phyloP scores from a whole-genome alignment of 2,888 invertebrate genomes.

The Drosophila cognata region DNA sequence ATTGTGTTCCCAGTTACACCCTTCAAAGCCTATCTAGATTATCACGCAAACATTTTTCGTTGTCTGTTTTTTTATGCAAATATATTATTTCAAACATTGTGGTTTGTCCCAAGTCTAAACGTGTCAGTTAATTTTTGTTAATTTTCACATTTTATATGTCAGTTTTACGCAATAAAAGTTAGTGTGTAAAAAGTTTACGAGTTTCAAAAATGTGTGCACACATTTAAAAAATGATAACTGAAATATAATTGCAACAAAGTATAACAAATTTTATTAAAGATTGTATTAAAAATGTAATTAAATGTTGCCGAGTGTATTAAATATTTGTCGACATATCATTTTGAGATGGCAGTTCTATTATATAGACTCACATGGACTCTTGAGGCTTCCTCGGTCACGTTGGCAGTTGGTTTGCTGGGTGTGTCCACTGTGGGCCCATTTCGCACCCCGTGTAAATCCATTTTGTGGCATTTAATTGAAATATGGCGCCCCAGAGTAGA shows the following conservation, averaged over 20 bases:
- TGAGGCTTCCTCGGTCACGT: constrained; percentile 7
- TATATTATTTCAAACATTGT: not conserved
- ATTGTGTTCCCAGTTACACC: constrained; percentile 20
- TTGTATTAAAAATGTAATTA: not conserved
- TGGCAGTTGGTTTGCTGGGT: constrained; percentile 31
- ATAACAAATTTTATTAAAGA: not conserved
- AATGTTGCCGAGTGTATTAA: constrained; percentile 11
- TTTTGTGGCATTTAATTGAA: constrained; percentile 76
- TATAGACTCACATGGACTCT: not conserved
- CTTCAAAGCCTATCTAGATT: not conserved
- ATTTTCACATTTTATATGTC: not conserved
- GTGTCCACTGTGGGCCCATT: constrained; percentile 23
- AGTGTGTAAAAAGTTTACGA: not conserved
- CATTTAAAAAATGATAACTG: not conserved
- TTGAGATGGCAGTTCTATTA: not conserved
- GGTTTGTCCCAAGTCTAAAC: not conserved
- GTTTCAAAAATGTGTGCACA: too few relatives aligned
- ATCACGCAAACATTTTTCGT: not conserved
- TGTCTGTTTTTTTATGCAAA: not conserved
- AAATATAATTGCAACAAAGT: not conserved
- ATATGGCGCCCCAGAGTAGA: constrained; percentile 62
- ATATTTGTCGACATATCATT: not conserved
- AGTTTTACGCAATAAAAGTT: not conserved
- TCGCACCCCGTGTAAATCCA: constrained; percentile 68
- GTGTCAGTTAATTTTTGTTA: not conserved